Base-by-base conservation (phyloP, 2,113 vertebrate species). In the Nettapus auritus region DNA sequence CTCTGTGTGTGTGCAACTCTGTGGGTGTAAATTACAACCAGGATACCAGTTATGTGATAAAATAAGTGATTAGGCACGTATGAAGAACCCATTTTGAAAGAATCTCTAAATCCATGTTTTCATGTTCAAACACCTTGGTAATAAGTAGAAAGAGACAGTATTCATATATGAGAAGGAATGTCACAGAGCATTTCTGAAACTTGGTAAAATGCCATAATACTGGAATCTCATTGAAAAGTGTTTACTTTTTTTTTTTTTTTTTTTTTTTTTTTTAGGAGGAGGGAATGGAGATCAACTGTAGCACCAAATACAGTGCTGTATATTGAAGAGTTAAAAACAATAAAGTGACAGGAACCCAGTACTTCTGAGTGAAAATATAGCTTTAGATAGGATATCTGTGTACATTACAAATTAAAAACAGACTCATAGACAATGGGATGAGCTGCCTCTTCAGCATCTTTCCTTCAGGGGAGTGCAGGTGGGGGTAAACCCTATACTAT, bases 51-150 rank as follows among this genome's bases (percentile, higher is more conserved):
- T 2, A 18, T 23, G 4, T 8, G 44, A 38, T 9, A 46, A 76
- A 88, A 33, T 28, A 44, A n/a, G 14, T 50, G 25, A 31, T 34
- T 84, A 74, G 8, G 25, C 17, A 20, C 7, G 11, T 11, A 34
- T 18, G 31, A 53, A 53, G 38, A 73, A 31, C 21, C 8, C 2
- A 12, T 8, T 28, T 20, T 50, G 40, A 68, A 84, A 59, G 6
- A 74, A 59, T 13, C 5, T 2, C 33, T 50, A 70, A 42, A 66
- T 0, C 5, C 44, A 56, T 0, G 3, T 77, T 64, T 0, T 5
- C 40, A 48, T 0, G 3, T 77, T 68, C 19, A 70, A 29, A 10
- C 8, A 59, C 25, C 25, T 67, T 83, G 9, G 19, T 86, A 55
- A 59, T 44, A 38, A 67, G 20, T 63, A 28, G 48, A 20, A 5